phyloP scores from a whole-genome alignment of 2,113 vertebrate genomes.

The Pseudolaguvia tuberculata region DNA sequence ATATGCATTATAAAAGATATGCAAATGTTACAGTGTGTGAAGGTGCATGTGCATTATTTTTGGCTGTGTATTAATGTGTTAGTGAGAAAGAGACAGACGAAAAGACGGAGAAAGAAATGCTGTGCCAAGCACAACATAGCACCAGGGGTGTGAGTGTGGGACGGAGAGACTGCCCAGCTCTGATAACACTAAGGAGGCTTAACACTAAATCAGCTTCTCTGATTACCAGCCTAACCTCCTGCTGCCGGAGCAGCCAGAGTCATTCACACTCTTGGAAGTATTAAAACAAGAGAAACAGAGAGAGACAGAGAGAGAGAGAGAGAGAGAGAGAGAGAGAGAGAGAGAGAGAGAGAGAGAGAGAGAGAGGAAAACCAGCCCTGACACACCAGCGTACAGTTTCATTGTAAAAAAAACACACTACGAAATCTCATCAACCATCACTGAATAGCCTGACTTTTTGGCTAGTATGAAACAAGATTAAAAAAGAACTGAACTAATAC shows the following conservation, averaged over 20 bases:
- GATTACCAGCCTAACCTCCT: constrained; percentile 32
- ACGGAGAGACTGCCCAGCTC: constrained; percentile 12
- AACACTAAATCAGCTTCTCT: constrained; percentile 25
- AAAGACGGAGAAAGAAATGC: background rate
- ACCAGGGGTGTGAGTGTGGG: constrained; percentile 22
- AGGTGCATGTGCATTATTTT: background rate
- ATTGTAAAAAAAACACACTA: background rate
- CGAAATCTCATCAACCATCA: background rate
- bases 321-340: background rate
- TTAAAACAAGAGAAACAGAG: background rate
- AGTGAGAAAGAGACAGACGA: background rate
- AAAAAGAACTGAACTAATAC: background rate
- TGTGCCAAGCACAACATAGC: constrained; percentile 28
- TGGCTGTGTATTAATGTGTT: background rate
- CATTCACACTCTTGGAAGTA: constrained; percentile 12
- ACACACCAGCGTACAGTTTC: background rate
- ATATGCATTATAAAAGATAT: too few relatives aligned
- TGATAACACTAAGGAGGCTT: constrained; percentile 20
- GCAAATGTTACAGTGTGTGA: background rate
- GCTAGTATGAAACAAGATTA: background rate
- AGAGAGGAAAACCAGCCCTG: background rate
- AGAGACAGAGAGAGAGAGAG: background rate
- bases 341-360: too few relatives aligned
- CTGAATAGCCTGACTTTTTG: background rate
- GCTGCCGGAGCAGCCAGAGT: background rate